phyloP scores from a whole-genome alignment of 2,888 invertebrate genomes.

The Tryphoninae sp. region DNA sequence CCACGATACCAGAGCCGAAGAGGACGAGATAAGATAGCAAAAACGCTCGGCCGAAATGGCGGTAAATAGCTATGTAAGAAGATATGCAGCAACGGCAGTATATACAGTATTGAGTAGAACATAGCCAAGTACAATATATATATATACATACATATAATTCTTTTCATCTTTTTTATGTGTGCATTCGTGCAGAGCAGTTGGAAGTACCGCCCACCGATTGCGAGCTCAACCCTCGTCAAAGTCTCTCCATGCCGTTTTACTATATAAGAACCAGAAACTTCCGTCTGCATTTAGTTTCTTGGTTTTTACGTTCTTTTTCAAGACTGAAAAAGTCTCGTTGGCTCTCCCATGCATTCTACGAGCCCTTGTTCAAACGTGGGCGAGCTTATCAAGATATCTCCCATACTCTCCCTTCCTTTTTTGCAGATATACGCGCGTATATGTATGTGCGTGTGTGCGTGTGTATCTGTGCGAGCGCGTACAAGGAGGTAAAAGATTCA shows the following conservation, averaged over 20 bases:
- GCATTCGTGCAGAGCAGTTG: conserved; percentile 46
- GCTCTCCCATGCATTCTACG: conserved; percentile 22
- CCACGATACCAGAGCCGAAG: conserved; percentile 20
- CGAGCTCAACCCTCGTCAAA: conserved; percentile 63
- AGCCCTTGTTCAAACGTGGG: conserved; percentile 12
- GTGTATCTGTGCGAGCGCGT: neutral
- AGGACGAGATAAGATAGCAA: conserved; percentile 43
- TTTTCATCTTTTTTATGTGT: conserved; percentile 32
- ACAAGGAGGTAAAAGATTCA: neutral
- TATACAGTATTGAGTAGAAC: neutral
- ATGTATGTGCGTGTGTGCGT: neutral
- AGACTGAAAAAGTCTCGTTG: conserved; percentile 12
- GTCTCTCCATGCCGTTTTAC: conserved; percentile 24
- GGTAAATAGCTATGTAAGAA: conserved; percentile 17
- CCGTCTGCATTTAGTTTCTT: conserved; percentile 45
- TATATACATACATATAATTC: conserved; percentile 35
- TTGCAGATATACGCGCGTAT: neutral
- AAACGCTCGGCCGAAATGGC: conserved; percentile 26
- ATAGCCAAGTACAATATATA: conserved; percentile 17
- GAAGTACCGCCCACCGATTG: conserved; percentile 60
- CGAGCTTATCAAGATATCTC: neutral
- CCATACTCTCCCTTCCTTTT: neutral
- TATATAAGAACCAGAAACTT: conserved; percentile 28
- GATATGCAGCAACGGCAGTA: conserved; percentile 11
- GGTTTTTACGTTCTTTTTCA: conserved; percentile 34